A percentile compares a stretch with the other conserved stretches of the same genome.
Conservation (phyloP, 2,888 invertebrate species). For the Tiliacea citrago region DNA sequence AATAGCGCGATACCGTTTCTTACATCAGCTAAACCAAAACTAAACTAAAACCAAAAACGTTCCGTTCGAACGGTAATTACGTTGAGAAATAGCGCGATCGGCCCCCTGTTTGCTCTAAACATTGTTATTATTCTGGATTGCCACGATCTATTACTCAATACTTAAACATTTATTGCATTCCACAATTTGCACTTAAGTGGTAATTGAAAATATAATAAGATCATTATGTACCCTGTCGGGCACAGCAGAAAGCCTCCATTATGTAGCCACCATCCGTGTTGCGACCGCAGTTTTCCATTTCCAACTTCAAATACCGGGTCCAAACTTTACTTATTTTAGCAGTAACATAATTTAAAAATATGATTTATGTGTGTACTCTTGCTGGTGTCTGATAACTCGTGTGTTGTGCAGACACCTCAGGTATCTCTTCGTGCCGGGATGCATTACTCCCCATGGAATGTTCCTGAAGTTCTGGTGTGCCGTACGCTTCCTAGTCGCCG, state of each 20-base stretch:
- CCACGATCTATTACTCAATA: too few relatives aligned
- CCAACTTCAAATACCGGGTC: background rate
- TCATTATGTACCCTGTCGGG: background rate
- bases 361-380: slow-evolving; percentile 30
- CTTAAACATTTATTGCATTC: background rate
- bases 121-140: background rate
- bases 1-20: too few relatives aligned
- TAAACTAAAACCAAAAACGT: too few relatives aligned
- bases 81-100: too few relatives aligned
- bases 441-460: slow-evolving; percentile 86
- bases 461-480: slow-evolving; percentile 87
- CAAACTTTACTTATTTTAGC: slow-evolving; percentile 23
- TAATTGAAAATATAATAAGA: background rate
- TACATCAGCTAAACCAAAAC: too few relatives aligned
- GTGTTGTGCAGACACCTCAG: slow-evolving; percentile 75
- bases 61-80: too few relatives aligned
- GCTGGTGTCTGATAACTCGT: slow-evolving; percentile 33
- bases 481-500: slow-evolving; percentile 77
- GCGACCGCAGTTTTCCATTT: background rate
- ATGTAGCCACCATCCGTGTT: background rate
- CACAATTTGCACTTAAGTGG: background rate
- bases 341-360: slow-evolving; percentile 35
- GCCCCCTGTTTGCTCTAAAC: background rate
- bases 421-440: slow-evolving; percentile 83
- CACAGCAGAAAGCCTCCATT: background rate